Base-by-base conservation (phyloP, 1,140 invertebrate genomes). In the Ericerus pela region DNA sequence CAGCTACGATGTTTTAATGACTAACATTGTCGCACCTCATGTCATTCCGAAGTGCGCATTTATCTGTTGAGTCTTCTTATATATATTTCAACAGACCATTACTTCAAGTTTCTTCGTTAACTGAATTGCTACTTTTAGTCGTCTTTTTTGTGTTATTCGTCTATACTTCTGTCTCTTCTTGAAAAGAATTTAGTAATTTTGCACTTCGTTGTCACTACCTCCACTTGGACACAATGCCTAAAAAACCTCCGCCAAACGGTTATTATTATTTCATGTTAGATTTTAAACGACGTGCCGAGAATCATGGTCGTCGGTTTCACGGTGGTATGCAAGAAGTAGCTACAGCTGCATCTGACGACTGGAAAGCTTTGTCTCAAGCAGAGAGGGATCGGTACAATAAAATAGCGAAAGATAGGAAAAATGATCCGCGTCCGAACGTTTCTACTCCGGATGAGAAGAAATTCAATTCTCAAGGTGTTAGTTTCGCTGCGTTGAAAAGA, bases 241-340 rank as follows among this genome's bases (percentile, higher is more conserved):
- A 47, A 14, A 47, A 47, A 47, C 41, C 41, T 24, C 41, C 41
- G 10, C 41, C 41, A 22, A 47, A 47, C 14, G 41, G 41, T 5
- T 47, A 47, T 24, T 47, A 47, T 14, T 47, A 5, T 24, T 47
- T 47, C 20, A 47, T 47, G 41, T 3, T 10, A 20, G 41, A 47
- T 47, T 47, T 10, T 6, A 47, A 47, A 47, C 20, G 2, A 5
- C 41, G 41, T 16, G 41, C 22, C 8, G 41, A 47, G 14, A 47
- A 24, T 24, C 5, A 24, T 3, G 41, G 41, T 47, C 41, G 41
- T 14, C 22, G 41, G 16, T 47, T 47, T 24, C 12, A 18, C 10
- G 26, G 26, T 22, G 41, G 41, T 5, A 47, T 47, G 41, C 22
- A 47, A 47, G 41, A 47, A 10, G 41, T 47, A 10, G 41, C 41